A percentile compares a stretch with the other conserved stretches of the same genome.
Conservation (phyloP, 2,888 invertebrate genomes). For the Meliscaeva auricollis region DNA sequence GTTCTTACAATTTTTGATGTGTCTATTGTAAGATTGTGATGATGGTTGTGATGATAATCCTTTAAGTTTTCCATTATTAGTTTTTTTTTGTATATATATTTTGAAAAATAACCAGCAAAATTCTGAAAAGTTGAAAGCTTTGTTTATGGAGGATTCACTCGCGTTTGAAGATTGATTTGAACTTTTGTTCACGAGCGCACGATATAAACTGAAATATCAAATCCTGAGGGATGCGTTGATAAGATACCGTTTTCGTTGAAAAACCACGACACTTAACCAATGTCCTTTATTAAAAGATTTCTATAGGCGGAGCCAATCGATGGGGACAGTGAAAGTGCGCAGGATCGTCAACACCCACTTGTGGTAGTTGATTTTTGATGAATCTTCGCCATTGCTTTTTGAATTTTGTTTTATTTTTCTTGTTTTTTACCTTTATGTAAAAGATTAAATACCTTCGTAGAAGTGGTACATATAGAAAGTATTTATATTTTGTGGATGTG, state of each 20-base stretch:
- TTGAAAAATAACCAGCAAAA: neutral
- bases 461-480: neutral
- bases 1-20: constrained; percentile 80
- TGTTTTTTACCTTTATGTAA: constrained; percentile 44
- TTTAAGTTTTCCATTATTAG: constrained; percentile 69
- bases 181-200: constrained; percentile 58
- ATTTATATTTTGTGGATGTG: neutral
- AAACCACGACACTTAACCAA: constrained; percentile 52
- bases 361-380: constrained; percentile 8
- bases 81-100: too few relatives aligned
- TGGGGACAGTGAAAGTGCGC: constrained; percentile 76
- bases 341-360: constrained; percentile 78
- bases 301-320: constrained; percentile 53
- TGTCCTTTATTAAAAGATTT: constrained; percentile 35
- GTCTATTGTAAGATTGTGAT: constrained; percentile 78
- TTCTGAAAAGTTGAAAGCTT: constrained; percentile 1
- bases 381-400: constrained; percentile 65
- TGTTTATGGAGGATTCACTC: constrained; percentile 30
- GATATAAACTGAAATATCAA: constrained; percentile 59
- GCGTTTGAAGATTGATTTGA: constrained; percentile 25
- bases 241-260: constrained; percentile 39
- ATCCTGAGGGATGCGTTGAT: constrained; percentile 68
- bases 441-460: constrained; percentile 5
- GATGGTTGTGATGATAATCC: constrained; percentile 73
- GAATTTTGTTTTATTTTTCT: constrained; percentile 32